Evolutionary conservation across 1,140 invertebrate genomes (phyloP), one percentile per base, ranked within the genome.

Genomic region (Ptiloglossa arizonensis): DNA sequence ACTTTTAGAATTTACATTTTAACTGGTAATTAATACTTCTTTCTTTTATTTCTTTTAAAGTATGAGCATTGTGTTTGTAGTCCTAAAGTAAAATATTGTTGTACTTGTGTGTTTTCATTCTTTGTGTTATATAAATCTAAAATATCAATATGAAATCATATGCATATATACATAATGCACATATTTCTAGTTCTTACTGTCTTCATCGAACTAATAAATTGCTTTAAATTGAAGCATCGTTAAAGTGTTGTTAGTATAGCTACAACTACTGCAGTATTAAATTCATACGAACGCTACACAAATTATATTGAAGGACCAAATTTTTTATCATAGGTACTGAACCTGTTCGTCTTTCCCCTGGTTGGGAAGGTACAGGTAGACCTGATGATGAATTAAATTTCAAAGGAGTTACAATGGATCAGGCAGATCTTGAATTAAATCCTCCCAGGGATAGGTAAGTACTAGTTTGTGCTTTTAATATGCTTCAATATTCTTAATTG

Each of bases 341-440:
- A 92, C 96, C 97, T 59, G 97, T 97, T 41, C 95, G 95, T 82
- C 92, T 97, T 64, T 97, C 96, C 5, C 97, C 96, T 1, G 96
- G 96, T 62, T 97, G 96, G 96, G 97, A 97, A 93, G 96, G 96
- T 79, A 95, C 95, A 62, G 96, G 96, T 91, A 94, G 96, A 80
- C 94, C 96, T n/a, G 96, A 96, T 88, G 96, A 97, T 90, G 96
- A 96, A 87, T 94, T 97, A 77, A 97, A 97, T 91, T 96, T 97
- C 87, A 96, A 95, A 94, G 95, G 94, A 73, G 93, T 97, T 38
- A 96, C 95, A 9, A 96, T 96, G 96, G 95, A 95, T 81, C 93
- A 94, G 81, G 95, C 94, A 3, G 94, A 94, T 76, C 89, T 96
- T 46, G 96, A 96, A 91, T 92, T 96, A 66, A 94, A 96, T 85